Evolutionary conservation across 2,888 invertebrate species (phyloP).

Genomic region (Nomada flava): DNA sequence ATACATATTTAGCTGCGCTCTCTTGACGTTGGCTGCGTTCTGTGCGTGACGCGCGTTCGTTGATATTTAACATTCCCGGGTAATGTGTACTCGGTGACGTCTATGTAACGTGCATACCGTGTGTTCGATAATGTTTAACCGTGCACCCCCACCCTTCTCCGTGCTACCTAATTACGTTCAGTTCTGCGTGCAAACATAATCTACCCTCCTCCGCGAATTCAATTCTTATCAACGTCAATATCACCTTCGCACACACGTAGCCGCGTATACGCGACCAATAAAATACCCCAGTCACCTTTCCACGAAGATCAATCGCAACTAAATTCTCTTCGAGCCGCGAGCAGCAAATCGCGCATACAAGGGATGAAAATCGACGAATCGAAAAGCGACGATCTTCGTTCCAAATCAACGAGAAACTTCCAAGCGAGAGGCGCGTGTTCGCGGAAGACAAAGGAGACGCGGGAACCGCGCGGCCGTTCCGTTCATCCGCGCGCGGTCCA

Average conservation of each 20-base stretch:
- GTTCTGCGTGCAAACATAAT: slow-evolving; percentile 7
- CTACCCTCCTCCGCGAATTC: neutral
- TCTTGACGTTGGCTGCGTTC: neutral
- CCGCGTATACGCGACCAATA: neutral
- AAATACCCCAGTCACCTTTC: too few species aligned
- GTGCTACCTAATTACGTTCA: slow-evolving; percentile 11
- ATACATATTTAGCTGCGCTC: neutral
- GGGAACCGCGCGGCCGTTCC: neutral
- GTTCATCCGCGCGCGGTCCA: slow-evolving; percentile 2
- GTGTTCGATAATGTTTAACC: slow-evolving; percentile 28
- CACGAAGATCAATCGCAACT: too few species aligned
- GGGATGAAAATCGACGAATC: too few species aligned
- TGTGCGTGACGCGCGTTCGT: neutral
- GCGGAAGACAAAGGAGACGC: slow-evolving; percentile 3
- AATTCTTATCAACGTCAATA: slow-evolving; percentile 3
- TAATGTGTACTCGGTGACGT: slow-evolving; percentile 1
- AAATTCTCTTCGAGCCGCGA: neutral
- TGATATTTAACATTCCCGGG: slow-evolving; percentile 12
- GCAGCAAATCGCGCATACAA: too few species aligned
- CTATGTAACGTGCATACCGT: neutral
- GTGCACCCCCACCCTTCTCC: neutral
- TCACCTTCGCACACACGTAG: neutral
- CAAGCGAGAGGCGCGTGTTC: neutral
- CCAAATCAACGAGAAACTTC: slow-evolving; percentile 1
- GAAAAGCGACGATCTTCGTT: neutral